phyloP scores from a whole-genome alignment of 2,888 invertebrate species.

The Pterostichus madidus region DNA sequence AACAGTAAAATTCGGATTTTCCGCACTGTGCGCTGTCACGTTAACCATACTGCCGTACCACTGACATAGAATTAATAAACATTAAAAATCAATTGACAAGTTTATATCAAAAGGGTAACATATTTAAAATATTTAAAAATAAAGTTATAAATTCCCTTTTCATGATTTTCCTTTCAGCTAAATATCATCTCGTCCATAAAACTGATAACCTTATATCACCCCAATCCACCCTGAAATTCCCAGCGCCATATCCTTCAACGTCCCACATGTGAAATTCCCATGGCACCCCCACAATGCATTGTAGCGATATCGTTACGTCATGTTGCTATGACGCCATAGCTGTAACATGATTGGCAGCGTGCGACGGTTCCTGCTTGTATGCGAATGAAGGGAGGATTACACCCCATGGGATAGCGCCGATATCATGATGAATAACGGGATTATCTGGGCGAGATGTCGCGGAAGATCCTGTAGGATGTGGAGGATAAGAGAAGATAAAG shows the following conservation, averaged over 20 bases:
- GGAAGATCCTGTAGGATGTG: too few relatives aligned
- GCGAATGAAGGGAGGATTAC: constrained; percentile 21
- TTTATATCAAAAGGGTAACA: too few relatives aligned
- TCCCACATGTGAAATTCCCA: not conserved
- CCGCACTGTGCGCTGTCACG: too few relatives aligned
- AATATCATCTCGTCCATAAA: not conserved
- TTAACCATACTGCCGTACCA: too few relatives aligned
- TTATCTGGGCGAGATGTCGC: constrained; percentile 15
- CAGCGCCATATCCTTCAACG: not conserved
- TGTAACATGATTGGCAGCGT: constrained; percentile 18
- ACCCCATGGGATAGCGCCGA: constrained; percentile 23
- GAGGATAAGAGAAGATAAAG: too few relatives aligned
- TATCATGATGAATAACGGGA: constrained; percentile 42
- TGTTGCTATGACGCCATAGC: not conserved
- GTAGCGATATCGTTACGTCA: constrained; percentile 4
- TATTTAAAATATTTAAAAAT: too few relatives aligned
- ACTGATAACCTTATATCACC: not conserved
- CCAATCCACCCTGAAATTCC: too few relatives aligned
- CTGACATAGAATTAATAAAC: too few relatives aligned
- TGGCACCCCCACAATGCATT: not conserved
- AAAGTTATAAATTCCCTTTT: too few relatives aligned
- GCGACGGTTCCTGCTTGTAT: not conserved
- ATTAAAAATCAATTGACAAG: too few relatives aligned
- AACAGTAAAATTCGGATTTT: too few relatives aligned
- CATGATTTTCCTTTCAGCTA: not conserved